phyloP scores from a whole-genome alignment of 1,140 invertebrate genomes.

The Drosophila parvula region DNA sequence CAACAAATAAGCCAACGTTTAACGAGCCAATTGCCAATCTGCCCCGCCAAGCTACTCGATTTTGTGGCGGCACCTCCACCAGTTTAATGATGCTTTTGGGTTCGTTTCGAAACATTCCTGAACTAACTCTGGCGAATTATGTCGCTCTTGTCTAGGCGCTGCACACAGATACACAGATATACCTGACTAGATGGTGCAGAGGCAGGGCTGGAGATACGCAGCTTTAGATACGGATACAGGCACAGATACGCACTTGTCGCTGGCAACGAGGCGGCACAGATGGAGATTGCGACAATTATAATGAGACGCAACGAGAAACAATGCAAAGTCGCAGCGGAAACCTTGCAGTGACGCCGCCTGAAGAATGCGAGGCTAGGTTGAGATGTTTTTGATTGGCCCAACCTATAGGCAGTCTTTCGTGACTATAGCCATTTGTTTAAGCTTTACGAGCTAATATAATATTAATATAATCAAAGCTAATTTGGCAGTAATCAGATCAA shows the following conservation, averaged over 20 bases:
- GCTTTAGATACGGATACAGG: constrained; percentile 24
- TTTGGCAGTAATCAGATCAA: constrained; percentile 9
- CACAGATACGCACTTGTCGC: constrained; percentile 69
- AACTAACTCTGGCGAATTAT: constrained; percentile 40
- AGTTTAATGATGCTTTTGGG: constrained; percentile 44
- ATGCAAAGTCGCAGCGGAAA: constrained; percentile 67
- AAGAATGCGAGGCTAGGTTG: constrained; percentile 46
- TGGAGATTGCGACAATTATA: constrained; percentile 75
- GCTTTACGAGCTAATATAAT: neutral
- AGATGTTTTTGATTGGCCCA: constrained; percentile 12
- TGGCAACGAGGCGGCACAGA: constrained; percentile 75
- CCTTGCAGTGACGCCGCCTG: constrained; percentile 16
- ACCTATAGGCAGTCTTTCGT: neutral
- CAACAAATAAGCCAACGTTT: constrained; percentile 59
- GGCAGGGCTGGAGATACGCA: constrained; percentile 27
- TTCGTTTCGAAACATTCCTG: constrained; percentile 53
- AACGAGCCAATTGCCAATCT: constrained; percentile 53
- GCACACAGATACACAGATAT: constrained; percentile 9
- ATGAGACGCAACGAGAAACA: constrained; percentile 68
- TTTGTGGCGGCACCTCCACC: constrained; percentile 16
- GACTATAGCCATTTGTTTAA: neutral
- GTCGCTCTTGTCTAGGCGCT: constrained; percentile 8
- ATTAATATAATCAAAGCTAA: constrained; percentile 10
- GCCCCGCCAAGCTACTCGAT: constrained; percentile 36
- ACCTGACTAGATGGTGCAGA: neutral